phyloP scores from a whole-genome alignment of 2,797 vertebrate genomes.

The Poliocrania exsul region DNA sequence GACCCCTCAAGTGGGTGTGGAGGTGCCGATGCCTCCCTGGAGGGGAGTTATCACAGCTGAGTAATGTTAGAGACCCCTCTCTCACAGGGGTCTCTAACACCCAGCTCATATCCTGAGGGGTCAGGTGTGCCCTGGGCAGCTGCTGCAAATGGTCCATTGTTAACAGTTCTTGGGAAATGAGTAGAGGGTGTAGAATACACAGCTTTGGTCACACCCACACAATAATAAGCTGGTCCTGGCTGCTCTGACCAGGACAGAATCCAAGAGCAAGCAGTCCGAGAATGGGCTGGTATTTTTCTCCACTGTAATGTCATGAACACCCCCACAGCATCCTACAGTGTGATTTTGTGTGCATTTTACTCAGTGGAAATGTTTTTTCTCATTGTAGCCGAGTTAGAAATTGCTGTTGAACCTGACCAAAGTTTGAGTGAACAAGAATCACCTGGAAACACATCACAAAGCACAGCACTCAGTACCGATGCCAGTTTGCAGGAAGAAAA shows the following conservation, averaged over 20 bases:
- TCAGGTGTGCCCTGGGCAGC: no score
- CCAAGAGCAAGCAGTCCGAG: neutral
- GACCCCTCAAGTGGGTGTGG: no score
- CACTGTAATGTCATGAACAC: neutral
- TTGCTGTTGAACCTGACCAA: slow-evolving; percentile 64
- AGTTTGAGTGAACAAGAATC: slow-evolving; percentile 51
- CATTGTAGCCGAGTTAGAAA: slow-evolving; percentile 68
- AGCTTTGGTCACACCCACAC: no score
- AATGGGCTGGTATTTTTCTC: neutral
- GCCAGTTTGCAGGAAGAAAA: slow-evolving; percentile 70
- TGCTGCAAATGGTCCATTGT: no score
- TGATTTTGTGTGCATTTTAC: neutral
- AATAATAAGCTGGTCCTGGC: no score
- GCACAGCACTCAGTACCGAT: slow-evolving; percentile 40
- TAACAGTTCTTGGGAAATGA: no score
- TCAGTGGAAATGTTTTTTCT: neutral
- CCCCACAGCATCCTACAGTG: neutral
- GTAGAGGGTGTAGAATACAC: no score
- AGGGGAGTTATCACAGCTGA: no score
- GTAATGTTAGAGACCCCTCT: no score
- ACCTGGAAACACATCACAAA: slow-evolving; percentile 39
- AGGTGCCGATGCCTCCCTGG: no score
- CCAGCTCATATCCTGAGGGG: no score
- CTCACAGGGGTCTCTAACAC: no score
- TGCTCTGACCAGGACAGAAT: neutral